These are phyloP conservation scores for Neostethus bicornis DNA, from an alignment of 2,797 vertebrate genomes.

Conservation along the genomic window DNA sequence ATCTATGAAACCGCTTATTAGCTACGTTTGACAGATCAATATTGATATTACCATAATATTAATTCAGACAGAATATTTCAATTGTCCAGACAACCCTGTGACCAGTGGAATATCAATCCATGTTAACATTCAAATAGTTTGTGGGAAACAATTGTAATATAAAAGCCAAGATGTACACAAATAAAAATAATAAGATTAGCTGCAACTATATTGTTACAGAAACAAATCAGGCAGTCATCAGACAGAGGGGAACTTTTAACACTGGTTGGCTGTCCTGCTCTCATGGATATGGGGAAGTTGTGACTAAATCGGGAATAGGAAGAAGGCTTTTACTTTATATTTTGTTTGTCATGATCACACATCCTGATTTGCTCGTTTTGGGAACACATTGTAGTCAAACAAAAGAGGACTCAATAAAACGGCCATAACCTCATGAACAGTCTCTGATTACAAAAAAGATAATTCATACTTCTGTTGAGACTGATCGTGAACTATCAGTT, in stretches of 20 bases:
- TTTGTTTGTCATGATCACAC: slow-evolving; percentile 79
- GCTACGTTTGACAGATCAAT: too few species aligned
- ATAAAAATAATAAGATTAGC: not conserved
- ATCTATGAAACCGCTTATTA: too few species aligned
- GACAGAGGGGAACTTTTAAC: slow-evolving; percentile 76
- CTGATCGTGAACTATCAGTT: not conserved
- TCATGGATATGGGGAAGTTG: slow-evolving; percentile 86
- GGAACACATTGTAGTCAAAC: slow-evolving; percentile 74
- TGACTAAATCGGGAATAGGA: slow-evolving; percentile 82
- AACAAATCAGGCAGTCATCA: slow-evolving; percentile 31
- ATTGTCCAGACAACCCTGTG: too few species aligned
- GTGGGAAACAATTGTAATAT: too few species aligned
- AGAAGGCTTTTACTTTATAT: slow-evolving; percentile 80
- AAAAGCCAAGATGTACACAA: too few species aligned
- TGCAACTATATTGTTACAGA: slow-evolving; percentile 12
- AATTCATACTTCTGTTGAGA: slow-evolving; percentile 3
- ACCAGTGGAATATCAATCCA: too few species aligned
- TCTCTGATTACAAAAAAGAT: slow-evolving; percentile 6
- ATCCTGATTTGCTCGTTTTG: slow-evolving; percentile 84
- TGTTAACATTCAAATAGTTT: too few species aligned
- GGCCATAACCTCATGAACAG: slow-evolving; percentile 8
- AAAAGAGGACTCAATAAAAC: slow-evolving; percentile 55
- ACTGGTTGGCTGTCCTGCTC: slow-evolving; percentile 62
- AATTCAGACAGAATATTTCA: too few species aligned
- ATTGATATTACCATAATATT: too few species aligned